Conservation (phyloP, 2,888 invertebrate species). For the Dusona sp. region DNA sequence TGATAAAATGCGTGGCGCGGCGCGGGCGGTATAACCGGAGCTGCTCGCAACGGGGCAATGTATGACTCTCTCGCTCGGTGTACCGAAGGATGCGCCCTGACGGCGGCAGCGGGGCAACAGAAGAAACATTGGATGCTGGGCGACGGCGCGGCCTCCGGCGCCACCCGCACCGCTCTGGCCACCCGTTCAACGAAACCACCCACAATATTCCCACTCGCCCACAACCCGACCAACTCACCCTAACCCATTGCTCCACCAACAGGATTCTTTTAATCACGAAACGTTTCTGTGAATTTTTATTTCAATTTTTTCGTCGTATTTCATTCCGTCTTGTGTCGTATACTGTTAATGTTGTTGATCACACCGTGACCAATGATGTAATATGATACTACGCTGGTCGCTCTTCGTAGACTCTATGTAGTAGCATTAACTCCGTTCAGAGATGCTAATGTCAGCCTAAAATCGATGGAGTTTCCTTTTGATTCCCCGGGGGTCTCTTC, state of each 20-base stretch:
- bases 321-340: conserved; percentile 11
- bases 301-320: conserved; percentile 58
- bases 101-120: conserved; percentile 80
- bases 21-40: conserved; percentile 67
- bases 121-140: conserved; percentile 82
- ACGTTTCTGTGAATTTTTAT: conserved; percentile 53
- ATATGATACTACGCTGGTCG: too few relatives aligned
- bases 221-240: conserved; percentile 50
- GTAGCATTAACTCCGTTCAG: too few relatives aligned
- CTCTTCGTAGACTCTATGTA: too few relatives aligned
- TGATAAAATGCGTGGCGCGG: conserved; percentile 61
- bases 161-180: conserved; percentile 77
- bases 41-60: conserved; percentile 82
- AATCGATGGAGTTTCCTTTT: background rate
- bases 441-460: background rate
- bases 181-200: conserved; percentile 69
- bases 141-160: conserved; percentile 84
- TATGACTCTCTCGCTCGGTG: conserved; percentile 80
- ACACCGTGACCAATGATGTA: background rate
- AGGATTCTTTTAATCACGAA: conserved; percentile 53
- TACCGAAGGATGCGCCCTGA: conserved; percentile 82
- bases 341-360: background rate
- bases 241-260: conserved; percentile 43
- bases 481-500: background rate
- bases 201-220: conserved; percentile 66